Conservation (phyloP, 2,888 invertebrate genomes). For the Eristalis tenax region DNA sequence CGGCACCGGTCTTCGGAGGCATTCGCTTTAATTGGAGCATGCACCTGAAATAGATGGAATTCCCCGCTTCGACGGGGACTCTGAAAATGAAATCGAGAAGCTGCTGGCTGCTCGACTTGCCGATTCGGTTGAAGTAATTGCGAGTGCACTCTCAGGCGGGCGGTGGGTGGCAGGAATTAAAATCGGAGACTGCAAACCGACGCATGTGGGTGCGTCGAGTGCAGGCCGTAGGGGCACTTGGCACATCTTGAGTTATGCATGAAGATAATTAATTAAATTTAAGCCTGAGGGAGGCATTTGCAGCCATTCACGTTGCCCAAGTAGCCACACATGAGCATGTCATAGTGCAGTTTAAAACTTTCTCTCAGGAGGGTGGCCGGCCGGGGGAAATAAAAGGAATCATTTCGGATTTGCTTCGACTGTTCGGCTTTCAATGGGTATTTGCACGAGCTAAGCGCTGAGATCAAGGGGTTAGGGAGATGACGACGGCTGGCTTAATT, state of each 20-base stretch:
- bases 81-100: constrained; percentile 22
- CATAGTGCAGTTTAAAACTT: not conserved
- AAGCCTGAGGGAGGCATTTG: not conserved
- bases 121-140: not conserved
- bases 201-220: not conserved
- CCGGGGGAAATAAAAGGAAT: too few species aligned
- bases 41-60: constrained; percentile 55
- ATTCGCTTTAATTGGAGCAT: constrained; percentile 58
- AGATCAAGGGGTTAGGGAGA: not conserved
- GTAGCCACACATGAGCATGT: not conserved
- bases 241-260: not conserved
- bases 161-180: not conserved
- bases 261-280: not conserved
- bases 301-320: not conserved
- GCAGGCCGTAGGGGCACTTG: not conserved
- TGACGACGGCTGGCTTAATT: not conserved
- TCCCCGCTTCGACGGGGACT: constrained; percentile 1
- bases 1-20: constrained; percentile 20
- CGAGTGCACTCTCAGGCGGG: not conserved
- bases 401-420: too few species aligned
- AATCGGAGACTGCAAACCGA: not conserved
- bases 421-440: not conserved
- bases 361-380: not conserved
- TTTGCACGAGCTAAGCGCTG: not conserved
- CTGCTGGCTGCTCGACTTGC: constrained; percentile 5